phyloP scores from a whole-genome alignment of 2,797 vertebrate species.

The Syndactyla subalaris region DNA sequence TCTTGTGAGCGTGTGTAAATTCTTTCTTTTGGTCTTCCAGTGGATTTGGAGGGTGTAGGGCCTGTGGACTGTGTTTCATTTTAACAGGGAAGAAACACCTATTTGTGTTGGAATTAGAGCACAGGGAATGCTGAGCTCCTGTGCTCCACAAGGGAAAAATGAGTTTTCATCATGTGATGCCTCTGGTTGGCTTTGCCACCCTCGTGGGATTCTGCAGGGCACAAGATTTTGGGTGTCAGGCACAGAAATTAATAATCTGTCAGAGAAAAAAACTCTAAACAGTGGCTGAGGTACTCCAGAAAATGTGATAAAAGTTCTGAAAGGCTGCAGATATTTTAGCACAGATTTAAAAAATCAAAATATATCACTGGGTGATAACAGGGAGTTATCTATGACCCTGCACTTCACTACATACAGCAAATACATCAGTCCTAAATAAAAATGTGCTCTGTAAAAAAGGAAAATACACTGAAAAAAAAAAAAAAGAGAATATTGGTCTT shows the following conservation, averaged over 20 bases:
- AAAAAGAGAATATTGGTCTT: not conserved
- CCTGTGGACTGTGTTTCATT: not conserved
- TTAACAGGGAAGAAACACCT: not conserved
- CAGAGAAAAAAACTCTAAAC: not conserved
- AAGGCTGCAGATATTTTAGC: not conserved
- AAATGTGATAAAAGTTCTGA: not conserved
- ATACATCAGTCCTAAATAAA: accelerated
- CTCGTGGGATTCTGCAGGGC: not conserved
- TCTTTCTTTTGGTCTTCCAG: not conserved
- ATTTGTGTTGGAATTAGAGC: not conserved
- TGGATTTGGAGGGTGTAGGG: not conserved
- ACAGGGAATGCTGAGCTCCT: not conserved
- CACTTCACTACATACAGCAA: accelerated
- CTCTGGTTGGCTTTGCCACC: not conserved
- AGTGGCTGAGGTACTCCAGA: not conserved
- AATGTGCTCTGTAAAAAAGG: accelerated
- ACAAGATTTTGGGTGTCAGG: not conserved
- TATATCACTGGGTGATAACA: accelerated
- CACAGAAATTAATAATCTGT: not conserved
- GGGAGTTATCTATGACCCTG: not conserved
- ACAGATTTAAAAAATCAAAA: not conserved
- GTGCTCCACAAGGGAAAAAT: accelerated
- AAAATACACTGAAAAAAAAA: not conserved
- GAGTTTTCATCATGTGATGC: accelerated
- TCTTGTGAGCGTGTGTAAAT: not conserved